These are phyloP conservation scores for Chironomus riparius DNA, from an alignment of 2,888 invertebrate genomes.

Conservation along the genomic window DNA sequence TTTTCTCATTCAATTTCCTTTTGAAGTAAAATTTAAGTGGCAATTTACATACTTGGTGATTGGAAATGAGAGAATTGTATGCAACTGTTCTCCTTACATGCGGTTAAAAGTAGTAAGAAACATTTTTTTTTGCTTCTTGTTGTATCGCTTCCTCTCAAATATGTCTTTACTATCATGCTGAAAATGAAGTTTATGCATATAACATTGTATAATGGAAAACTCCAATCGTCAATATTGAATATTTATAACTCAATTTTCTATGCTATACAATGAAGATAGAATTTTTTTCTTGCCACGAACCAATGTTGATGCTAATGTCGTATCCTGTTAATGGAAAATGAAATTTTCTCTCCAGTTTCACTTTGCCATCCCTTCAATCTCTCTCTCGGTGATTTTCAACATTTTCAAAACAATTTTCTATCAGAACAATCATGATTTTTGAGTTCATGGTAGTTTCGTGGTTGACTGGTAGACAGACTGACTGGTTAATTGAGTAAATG, in stretches of 20 bases:
- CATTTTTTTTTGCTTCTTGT: no score
- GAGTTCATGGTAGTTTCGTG: no score
- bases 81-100: background rate
- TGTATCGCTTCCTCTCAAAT: no score
- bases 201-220: no score
- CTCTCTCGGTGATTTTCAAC: no score
- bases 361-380: no score
- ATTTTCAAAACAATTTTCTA: no score
- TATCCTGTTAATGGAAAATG: background rate
- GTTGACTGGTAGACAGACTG: no score
- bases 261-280: background rate
- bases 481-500: no score
- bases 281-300: background rate
- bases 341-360: background rate
- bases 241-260: slow-evolving; percentile 10
- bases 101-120: background rate
- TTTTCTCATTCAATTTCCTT: slow-evolving; percentile 2
- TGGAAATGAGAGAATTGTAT: background rate
- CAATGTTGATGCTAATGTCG: background rate
- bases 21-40: slow-evolving; percentile 1
- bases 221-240: background rate
- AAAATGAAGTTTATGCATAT: no score
- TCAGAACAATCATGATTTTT: no score
- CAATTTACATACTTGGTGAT: background rate
- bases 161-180: no score